These are phyloP conservation scores for Semnornis frantzii DNA, from an alignment of 2,113 vertebrate genomes.

Conservation along the genomic window DNA sequence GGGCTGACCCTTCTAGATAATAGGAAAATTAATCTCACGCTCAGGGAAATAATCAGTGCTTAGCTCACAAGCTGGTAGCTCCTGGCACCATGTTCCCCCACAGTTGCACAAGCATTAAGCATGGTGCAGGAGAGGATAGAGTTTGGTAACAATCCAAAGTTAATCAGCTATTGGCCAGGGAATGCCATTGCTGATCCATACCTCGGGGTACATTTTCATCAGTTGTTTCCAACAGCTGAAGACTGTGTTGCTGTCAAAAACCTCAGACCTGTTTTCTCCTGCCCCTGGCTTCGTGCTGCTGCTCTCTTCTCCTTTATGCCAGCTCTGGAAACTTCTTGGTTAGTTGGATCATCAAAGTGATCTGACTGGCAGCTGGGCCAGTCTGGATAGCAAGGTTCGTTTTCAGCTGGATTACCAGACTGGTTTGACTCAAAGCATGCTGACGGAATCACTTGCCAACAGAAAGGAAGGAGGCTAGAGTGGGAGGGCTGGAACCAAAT, in stretches of 20 bases:
- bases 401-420: neutral
- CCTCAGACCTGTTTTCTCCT: neutral
- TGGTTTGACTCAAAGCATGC: neutral
- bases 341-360: neutral
- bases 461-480: neutral
- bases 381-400: fast-evolving
- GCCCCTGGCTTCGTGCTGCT: neutral
- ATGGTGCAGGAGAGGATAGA: neutral
- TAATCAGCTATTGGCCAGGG: neutral
- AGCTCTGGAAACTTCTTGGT: neutral
- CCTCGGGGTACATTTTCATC: neutral
- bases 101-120: neutral
- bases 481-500: neutral
- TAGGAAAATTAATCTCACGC: neutral
- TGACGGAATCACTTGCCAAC: neutral
- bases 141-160: neutral
- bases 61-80: neutral
- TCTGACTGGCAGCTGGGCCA: neutral
- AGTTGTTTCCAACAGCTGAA: neutral
- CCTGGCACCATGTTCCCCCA: neutral
- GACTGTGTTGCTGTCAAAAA: neutral
- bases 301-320: neutral
- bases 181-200: neutral
- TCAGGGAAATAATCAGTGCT: neutral
- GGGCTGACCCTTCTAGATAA: neutral